Base-by-base conservation (phyloP, 2,888 invertebrate species). In the Onchidella celtica region DNA sequence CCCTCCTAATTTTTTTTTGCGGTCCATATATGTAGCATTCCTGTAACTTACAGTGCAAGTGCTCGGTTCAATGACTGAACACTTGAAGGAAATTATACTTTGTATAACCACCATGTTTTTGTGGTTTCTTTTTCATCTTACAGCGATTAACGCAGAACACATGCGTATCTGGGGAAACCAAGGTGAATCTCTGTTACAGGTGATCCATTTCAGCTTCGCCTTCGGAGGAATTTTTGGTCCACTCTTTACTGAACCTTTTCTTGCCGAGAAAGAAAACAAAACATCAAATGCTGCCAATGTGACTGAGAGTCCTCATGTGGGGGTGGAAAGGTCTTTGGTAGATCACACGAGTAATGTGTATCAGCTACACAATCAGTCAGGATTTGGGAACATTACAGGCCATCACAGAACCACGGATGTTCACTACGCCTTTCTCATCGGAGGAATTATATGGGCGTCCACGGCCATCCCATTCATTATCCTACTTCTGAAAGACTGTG, bases 221-320 rank as follows among this genome's bases (percentile, higher is more conserved):
- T 80, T 94, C 61, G 94, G 94, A 3, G 93, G 93, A 9, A 93
- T 94, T 76, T 83, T 94, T 9, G 92, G 94, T 17, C 94, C 94
- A 17, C 83, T 94, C 38, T 86, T 93, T 34, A 92, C 93, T 14
- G 91, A 92, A 73, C 93, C 94, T 32, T 94, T 94, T 85, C 86
- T 93, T 14, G 86, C 88, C 1, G 79, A 83, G 32, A 81, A 65
- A 14, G 47, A 63, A 38, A 75, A 65, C 47, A 65, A 47, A 40
- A 65, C 73, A 14, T 57, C 34, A 6, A 47, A 6, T 11, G 9
- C 17, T 6, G 6, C 21, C 61, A 40, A 70, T 17, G 4, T 47
- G 24, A 14, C 40, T 24, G 14, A 9, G 3, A 3, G 17, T n/a
- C 17, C 34, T 3, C 17, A 29, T 32, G 65, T 17, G 3, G 27